phyloP scores from a whole-genome alignment of 2,797 vertebrate genomes.

The Syngnathus acus region DNA sequence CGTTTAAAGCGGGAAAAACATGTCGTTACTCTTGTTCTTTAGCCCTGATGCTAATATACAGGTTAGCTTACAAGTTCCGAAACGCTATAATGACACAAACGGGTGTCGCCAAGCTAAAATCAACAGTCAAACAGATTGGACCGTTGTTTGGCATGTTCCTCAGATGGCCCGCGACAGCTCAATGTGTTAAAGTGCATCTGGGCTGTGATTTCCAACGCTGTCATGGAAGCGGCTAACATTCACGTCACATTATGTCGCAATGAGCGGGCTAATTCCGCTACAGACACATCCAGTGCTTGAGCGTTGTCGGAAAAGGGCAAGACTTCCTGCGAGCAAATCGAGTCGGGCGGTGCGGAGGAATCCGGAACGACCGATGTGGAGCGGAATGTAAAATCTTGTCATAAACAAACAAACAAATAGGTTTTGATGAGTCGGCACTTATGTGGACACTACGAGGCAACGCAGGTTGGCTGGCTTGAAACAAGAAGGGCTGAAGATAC shows the following conservation, averaged over 20 bases:
- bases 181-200: constrained; percentile 3
- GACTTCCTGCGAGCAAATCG: constrained; percentile 25
- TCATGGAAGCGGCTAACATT: constrained; percentile 8
- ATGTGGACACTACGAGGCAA: constrained; percentile 65
- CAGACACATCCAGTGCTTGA: constrained; percentile 4
- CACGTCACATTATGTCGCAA: background rate
- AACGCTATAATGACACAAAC: no score
- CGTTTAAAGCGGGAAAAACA: constrained; percentile 43
- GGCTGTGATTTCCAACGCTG: background rate
- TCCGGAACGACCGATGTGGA: constrained; percentile 54
- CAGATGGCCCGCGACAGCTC: background rate
- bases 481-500: constrained; percentile 57
- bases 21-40: constrained; percentile 38
- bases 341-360: constrained; percentile 35
- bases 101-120: background rate
- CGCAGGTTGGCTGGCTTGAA: constrained; percentile 52
- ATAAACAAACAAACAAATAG: constrained; percentile 48
- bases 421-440: constrained; percentile 50
- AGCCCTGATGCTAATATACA: background rate
- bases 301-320: constrained; percentile 21
- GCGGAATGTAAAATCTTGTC: constrained; percentile 54
- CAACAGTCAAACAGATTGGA: background rate
- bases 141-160: background rate
- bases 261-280: constrained; percentile 8
- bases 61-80: background rate